phyloP scores from a whole-genome alignment of 2,888 invertebrate species.

The Agrotis segetum region DNA sequence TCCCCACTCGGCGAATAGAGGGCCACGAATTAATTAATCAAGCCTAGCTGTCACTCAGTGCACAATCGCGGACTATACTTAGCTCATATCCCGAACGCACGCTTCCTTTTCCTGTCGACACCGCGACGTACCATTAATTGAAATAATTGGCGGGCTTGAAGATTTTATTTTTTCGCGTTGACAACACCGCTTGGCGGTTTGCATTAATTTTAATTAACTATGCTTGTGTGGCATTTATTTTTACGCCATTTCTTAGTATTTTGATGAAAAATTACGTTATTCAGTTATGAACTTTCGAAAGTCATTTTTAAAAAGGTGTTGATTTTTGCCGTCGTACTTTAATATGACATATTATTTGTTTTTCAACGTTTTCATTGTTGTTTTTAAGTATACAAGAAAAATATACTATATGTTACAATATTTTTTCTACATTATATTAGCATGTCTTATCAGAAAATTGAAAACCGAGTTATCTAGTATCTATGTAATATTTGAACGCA shows the following conservation, averaged over 20 bases:
- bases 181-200: slow-evolving; percentile 80
- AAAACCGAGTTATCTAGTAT: slow-evolving; percentile 31
- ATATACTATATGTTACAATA: slow-evolving; percentile 26
- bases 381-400: slow-evolving; percentile 35
- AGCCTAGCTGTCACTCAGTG: slow-evolving; percentile 87
- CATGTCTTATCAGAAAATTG: slow-evolving; percentile 52
- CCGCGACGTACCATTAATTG: slow-evolving; percentile 88
- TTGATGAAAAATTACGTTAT: slow-evolving; percentile 52
- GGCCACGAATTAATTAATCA: slow-evolving; percentile 89
- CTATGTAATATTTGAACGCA: slow-evolving; percentile 35
- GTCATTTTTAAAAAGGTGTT: slow-evolving; percentile 40
- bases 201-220: slow-evolving; percentile 73
- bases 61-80: slow-evolving; percentile 85
- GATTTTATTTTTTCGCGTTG: slow-evolving; percentile 84
- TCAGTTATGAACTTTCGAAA: slow-evolving; percentile 40
- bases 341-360: slow-evolving; percentile 26
- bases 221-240: slow-evolving; percentile 54
- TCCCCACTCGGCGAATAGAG: slow-evolving; percentile 82
- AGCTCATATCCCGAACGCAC: slow-evolving; percentile 75
- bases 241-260: slow-evolving; percentile 58
- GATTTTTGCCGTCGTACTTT: slow-evolving; percentile 30
- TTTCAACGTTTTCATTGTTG: slow-evolving; percentile 18
- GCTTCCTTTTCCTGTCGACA: slow-evolving; percentile 89
- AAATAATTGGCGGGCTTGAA: slow-evolving; percentile 87
- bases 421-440: slow-evolving; percentile 42